phyloP scores from a whole-genome alignment of 2,113 vertebrate species.

The Synodontis membranacea region DNA sequence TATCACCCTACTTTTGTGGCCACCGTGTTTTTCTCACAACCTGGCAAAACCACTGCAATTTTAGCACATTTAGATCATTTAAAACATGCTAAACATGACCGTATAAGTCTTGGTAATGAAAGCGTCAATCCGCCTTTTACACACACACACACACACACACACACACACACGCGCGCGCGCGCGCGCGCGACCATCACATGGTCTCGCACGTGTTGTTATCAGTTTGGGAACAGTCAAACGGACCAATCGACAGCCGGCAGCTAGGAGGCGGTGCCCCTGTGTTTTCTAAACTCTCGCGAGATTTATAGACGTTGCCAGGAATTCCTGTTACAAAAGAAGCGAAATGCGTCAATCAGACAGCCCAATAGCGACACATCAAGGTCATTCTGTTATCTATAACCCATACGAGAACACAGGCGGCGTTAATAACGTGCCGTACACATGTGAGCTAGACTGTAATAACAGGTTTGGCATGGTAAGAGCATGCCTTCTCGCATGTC shows the following conservation, averaged over 20 bases:
- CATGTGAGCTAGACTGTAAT: neutral
- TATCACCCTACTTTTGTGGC: too few relatives aligned
- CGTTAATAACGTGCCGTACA: too few relatives aligned
- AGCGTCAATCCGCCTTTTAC: neutral
- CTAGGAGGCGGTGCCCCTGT: neutral
- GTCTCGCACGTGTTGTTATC: constrained; percentile 49
- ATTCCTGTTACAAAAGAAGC: neutral
- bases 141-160: neutral
- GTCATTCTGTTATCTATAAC: neutral
- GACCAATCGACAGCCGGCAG: neutral
- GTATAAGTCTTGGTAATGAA: neutral
- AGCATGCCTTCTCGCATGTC: neutral
- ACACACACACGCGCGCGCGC: neutral
- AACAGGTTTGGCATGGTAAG: neutral
- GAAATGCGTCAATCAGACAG: too few relatives aligned
- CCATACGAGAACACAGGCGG: neutral
- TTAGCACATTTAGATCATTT: neutral
- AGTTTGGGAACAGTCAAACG: neutral
- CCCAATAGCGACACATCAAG: neutral
- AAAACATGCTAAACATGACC: neutral
- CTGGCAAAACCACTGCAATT: neutral
- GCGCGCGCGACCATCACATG: constrained; percentile 53
- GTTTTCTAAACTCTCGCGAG: neutral
- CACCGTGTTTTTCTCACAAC: neutral
- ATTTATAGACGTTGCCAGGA: neutral